A percentile compares a stretch with the other conserved stretches of the same genome.
phyloP scores from a whole-genome alignment of 2,113 vertebrate species.

The Labeo catla region DNA sequence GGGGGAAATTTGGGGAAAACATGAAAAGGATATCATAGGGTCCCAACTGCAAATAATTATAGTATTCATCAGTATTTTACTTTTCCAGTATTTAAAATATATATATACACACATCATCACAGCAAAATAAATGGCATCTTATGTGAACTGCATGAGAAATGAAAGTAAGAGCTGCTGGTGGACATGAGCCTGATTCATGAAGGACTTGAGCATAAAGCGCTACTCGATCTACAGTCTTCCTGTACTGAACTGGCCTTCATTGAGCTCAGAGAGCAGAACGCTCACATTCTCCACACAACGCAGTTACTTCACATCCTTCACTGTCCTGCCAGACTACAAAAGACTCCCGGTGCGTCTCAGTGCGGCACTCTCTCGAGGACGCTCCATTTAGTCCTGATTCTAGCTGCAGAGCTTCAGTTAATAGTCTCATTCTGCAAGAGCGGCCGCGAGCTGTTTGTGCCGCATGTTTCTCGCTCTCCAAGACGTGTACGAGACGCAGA shows the following conservation, averaged over 20 bases:
- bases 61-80: too few species aligned
- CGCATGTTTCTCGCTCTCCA: not conserved
- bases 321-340: not conserved
- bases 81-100: not conserved
- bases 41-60: too few species aligned
- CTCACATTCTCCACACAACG: not conserved
- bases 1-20: too few species aligned
- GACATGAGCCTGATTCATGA: not conserved
- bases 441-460: not conserved
- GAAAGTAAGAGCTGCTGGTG: not conserved
- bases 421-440: not conserved
- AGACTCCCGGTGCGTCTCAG: not conserved
- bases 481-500: not conserved
- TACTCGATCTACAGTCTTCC: not conserved
- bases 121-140: not conserved
- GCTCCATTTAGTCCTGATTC: not conserved
- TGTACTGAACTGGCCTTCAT: not conserved
- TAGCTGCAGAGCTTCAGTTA: not conserved
- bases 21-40: too few species aligned
- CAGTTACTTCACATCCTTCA: not conserved
- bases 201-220: too few species aligned
- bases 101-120: not conserved
- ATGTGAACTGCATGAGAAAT: too few species aligned
- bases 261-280: not conserved
- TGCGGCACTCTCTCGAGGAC: not conserved